phyloP scores from a whole-genome alignment of 2,797 vertebrate genomes.

The Synanceia verrucosa region DNA sequence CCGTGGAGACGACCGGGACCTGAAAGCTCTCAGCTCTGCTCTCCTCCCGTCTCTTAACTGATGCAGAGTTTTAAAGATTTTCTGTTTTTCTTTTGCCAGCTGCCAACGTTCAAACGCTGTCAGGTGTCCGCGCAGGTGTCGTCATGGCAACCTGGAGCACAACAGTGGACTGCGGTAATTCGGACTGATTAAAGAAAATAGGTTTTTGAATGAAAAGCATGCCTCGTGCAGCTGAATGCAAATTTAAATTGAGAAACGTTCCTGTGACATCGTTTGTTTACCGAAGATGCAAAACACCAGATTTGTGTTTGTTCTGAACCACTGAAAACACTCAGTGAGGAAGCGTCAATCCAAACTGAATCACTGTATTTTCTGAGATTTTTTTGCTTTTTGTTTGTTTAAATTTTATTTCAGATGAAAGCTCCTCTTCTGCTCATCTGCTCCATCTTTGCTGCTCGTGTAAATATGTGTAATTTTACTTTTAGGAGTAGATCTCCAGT shows the following conservation, averaged over 20 bases:
- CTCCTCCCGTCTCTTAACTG: not conserved
- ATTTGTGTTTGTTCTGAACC: not conserved
- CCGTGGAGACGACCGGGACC: not conserved
- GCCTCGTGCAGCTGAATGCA: not conserved
- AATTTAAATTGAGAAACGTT: not conserved
- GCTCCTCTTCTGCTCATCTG: too few relatives aligned
- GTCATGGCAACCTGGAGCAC: not conserved
- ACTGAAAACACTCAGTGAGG: not conserved
- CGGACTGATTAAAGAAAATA: not conserved
- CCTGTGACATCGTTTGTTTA: too few relatives aligned
- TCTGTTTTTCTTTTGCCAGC: not conserved
- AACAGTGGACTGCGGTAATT: rapidly evolving
- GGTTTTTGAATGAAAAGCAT: not conserved
- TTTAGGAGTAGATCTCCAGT: not conserved
- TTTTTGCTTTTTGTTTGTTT: not conserved
- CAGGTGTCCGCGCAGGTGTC: not conserved
- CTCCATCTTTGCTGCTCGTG: not conserved
- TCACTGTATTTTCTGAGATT: not conserved
- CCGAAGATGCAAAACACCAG: not conserved
- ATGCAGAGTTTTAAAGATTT: not conserved
- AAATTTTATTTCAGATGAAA: not conserved
- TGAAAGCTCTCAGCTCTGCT: not conserved
- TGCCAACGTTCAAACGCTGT: not conserved
- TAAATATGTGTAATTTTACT: not conserved
- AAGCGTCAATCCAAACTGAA: not conserved